These are phyloP conservation scores for Piaya cayana DNA, from an alignment of 2,113 vertebrate genomes.

Conservation along the genomic window DNA sequence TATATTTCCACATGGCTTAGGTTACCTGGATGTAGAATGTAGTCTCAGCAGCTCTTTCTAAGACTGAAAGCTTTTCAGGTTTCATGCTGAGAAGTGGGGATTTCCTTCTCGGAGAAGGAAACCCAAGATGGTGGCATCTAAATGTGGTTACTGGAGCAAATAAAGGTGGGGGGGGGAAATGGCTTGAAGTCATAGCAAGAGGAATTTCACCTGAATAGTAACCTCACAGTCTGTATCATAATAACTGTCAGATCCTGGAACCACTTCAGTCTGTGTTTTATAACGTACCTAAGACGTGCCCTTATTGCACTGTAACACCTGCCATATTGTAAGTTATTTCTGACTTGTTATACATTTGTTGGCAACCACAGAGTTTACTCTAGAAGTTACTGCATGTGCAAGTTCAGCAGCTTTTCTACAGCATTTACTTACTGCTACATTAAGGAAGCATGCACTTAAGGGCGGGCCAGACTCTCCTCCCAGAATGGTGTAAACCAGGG, in stretches of 20 bases:
- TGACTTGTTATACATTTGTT: slow-evolving; percentile 54
- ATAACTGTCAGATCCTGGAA: slow-evolving; percentile 13
- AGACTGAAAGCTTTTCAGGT: slow-evolving; percentile 28
- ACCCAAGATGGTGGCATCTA: slow-evolving; percentile 5
- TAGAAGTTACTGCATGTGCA: slow-evolving; percentile 62
- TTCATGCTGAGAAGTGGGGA: neutral
- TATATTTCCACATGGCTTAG: neutral
- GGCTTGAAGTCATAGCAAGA: neutral
- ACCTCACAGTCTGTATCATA: neutral
- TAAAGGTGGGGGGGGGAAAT: neutral
- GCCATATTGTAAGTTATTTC: slow-evolving; percentile 64
- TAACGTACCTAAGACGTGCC: slow-evolving; percentile 33
- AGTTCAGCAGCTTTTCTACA: slow-evolving; percentile 63
- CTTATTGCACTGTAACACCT: slow-evolving; percentile 60
- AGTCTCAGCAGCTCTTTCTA: neutral
- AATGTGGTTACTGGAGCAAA: slow-evolving; percentile 2
- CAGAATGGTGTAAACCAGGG: neutral
- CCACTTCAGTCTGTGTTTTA: slow-evolving; percentile 34
- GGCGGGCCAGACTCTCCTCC: neutral
- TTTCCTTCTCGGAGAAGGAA: slow-evolving; percentile 5
- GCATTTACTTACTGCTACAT: slow-evolving; percentile 22
- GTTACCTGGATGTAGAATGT: neutral
- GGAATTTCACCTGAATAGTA: slow-evolving; percentile 25
- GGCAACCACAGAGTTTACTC: slow-evolving; percentile 65
- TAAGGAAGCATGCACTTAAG: slow-evolving; percentile 35